Evolutionary conservation across 1,140 invertebrate genomes (phyloP), one percentile per base, ranked within the genome.

Genomic region (Gonioctena quinquepunctata): DNA sequence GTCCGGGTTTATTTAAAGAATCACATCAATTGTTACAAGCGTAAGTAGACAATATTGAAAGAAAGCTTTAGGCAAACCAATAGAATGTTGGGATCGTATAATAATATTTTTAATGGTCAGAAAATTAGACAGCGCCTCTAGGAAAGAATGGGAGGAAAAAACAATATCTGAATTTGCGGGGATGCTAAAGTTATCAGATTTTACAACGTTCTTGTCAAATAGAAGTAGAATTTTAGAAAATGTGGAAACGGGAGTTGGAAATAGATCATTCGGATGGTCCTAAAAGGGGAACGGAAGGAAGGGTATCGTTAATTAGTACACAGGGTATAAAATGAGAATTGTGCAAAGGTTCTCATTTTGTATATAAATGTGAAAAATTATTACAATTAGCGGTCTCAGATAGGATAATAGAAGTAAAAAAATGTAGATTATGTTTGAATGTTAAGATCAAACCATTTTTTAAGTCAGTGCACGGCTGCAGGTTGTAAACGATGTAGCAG

Each of bases 81-180:
- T 81, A 42, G 76, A 76, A 5, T 18, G 76, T 3, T 82, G 80
- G 67, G 75, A 78, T 27, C 77, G 76, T 0, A 66, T 81, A 0
- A 56, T 78, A 23, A 73, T 72, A 60, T 64, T 67, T 60, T 11
- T 73, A 23, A 25, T 67, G 22, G 63, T 23, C 11, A 49, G 33
- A 26, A 73, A 73, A 59, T 26, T 73, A 64, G 48, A 70, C 52
- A 22, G 7, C 11, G n/a, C 25, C 11, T 28, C 59, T 48, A 59
- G 19, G 23, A 63, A 57, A 42, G 61, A 72, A 48, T 72, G 66
- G 66, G 66, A 65, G 49, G 54, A 57, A 57, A 13, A 6, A 6
- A 18, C 19, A 25, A 25, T 57, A 6, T 21, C 54, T 3, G 25
- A 21, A 62, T 19, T 19, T 21, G 11, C 18, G 5, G 1, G 21